A percentile compares a stretch with the other conserved stretches of the same genome.
Conservation (phyloP, 2,888 invertebrate genomes). For the Lydus trimaculatus region DNA sequence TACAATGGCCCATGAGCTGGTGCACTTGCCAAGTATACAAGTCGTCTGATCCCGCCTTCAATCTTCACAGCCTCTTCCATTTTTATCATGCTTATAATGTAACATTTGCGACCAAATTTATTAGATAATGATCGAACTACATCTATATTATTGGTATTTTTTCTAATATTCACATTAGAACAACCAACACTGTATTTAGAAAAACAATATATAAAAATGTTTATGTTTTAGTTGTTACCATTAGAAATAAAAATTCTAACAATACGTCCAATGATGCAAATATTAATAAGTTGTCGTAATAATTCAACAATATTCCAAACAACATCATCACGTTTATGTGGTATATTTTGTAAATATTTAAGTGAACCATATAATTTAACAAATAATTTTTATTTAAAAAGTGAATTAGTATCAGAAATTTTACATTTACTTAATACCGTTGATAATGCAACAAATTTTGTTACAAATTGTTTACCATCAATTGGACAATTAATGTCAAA, state of each 20-base stretch:
- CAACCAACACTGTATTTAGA: no score
- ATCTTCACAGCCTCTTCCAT: no score
- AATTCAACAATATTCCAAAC: conserved; percentile 18
- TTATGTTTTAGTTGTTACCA: conserved; percentile 18
- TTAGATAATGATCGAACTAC: no score
- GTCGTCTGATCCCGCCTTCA: no score
- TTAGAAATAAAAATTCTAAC: conserved; percentile 18
- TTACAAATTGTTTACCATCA: conserved; percentile 35
- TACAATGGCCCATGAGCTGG: no score
- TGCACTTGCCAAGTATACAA: no score
- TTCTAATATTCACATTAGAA: no score
- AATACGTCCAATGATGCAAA: conserved; percentile 25
- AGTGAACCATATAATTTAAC: conserved; percentile 35
- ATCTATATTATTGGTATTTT: no score
- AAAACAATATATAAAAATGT: background rate
- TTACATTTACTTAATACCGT: conserved; percentile 22
- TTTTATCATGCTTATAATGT: no score
- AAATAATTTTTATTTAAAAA: conserved; percentile 40
- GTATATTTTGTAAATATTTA: conserved; percentile 31
- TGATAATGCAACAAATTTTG: conserved; percentile 25
- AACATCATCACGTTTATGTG: conserved; percentile 20
- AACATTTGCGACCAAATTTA: no score
- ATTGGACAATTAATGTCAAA: conserved; percentile 41
- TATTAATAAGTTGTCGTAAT: conserved; percentile 18
- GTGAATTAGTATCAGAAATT: conserved; percentile 38